Percentiles rank a stretch among this genome's conserved stretches.
Conservation (phyloP, 2,797 vertebrate species). For the Gobionotothen gibberifrons region DNA sequence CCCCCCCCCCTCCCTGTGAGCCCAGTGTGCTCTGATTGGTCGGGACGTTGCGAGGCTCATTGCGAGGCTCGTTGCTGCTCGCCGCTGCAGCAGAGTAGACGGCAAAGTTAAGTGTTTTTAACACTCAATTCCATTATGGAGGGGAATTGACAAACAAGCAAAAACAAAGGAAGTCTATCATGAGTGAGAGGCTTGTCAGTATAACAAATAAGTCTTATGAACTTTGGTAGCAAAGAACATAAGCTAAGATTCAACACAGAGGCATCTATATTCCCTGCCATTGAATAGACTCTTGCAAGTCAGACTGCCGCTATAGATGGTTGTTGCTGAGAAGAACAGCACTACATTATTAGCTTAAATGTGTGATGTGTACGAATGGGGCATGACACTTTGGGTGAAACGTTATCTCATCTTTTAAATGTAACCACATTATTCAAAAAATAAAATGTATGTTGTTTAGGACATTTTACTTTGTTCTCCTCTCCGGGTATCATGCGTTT, state of each 20-base stretch:
- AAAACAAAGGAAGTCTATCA: slow-evolving; percentile 33
- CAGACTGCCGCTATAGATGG: slow-evolving; percentile 25
- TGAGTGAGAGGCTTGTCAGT: slow-evolving; percentile 33
- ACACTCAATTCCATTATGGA: slow-evolving; percentile 23
- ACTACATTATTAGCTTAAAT: slow-evolving; percentile 13
- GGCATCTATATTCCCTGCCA: slow-evolving; percentile 31
- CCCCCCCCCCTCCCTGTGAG: too few relatives aligned
- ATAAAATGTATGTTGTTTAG: too few relatives aligned
- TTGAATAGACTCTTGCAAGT: slow-evolving; percentile 27
- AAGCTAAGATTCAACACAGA: slow-evolving; percentile 26
- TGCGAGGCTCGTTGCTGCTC: too few relatives aligned
- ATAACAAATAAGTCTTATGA: slow-evolving; percentile 28
- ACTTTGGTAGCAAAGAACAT: slow-evolving; percentile 34
- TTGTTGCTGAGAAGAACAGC: slow-evolving; percentile 8
- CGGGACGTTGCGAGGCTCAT: too few relatives aligned
- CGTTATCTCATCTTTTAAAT: too few relatives aligned
- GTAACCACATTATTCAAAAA: too few relatives aligned
- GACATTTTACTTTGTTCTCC: too few relatives aligned
- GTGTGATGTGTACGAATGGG: slow-evolving; percentile 12
- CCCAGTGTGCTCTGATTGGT: too few relatives aligned
- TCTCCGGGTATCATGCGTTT: too few relatives aligned
- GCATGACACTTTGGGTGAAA: neutral
- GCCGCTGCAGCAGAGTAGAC: too few relatives aligned
- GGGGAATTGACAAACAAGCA: slow-evolving; percentile 37
- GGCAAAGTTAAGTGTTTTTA: neutral